Base-by-base conservation (phyloP, 2,797 vertebrate genomes). In the Crypturellus tataupa region DNA sequence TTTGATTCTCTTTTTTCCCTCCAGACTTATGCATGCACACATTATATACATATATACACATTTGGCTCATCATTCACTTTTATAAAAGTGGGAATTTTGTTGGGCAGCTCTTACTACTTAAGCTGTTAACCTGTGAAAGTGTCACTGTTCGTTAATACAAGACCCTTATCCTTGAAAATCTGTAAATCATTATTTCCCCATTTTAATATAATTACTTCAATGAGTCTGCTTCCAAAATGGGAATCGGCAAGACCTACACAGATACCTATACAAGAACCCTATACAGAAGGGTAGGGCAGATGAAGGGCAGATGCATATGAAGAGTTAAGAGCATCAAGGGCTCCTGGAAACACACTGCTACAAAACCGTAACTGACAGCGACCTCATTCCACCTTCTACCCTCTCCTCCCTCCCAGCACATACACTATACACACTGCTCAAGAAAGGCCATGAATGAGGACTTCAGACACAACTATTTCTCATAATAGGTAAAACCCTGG, bases 281-380 rank as follows among this genome's bases (percentile, higher is more conserved):
- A 1, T 9, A 33, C 86, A 65, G 53, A 39, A 71, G 37, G 15
- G 39, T 44, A 80, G 71, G 94, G 82, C 83, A 75, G 65, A 73
- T n/a, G n/a, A n/a, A n/a, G n/a, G n/a, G n/a, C n/a, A n/a, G n/a
- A n/a, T n/a, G 9, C 40, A 91, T 5, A 62, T 82, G 70, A 92
- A 69, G 42, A 94, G 33, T 94, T 94, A 84, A 91, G 70, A 79
- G 60, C 63, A 71, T 77, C 46, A 77, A 15, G 53, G 49, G 58
- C 51, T 82, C 56, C 56, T 82, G 67, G 68, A 95, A 96, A 85
- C n/a, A 91, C 85, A 59, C 69, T 69, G 44, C 21, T 85, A 15
- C 42, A 81, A 93, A 79, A 27, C 33, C 82, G 31, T 65, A 63
- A 92, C 58, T n/a, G 62, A 63, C 10, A 89, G 59, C 53, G 80